These are phyloP conservation scores for Microhierax caerulescens DNA, from an alignment of 2,797 vertebrate genomes.

Conservation along the genomic window DNA sequence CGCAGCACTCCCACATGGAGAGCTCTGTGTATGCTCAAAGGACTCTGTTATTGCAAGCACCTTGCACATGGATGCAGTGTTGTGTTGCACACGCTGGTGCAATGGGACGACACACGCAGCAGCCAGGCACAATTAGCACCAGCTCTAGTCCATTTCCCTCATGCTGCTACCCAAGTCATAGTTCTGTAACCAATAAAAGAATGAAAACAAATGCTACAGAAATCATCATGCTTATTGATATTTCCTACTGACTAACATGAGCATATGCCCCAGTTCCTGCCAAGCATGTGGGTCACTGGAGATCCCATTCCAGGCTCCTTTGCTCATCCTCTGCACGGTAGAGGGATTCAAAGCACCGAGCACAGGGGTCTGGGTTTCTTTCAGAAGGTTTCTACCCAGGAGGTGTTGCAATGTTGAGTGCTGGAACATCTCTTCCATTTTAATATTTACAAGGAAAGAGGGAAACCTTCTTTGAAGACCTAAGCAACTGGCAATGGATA, in stretches of 20 bases:
- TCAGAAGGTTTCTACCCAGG: not conserved
- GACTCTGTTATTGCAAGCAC: not conserved
- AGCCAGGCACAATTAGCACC: not conserved
- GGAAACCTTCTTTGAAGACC: not conserved
- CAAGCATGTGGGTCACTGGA: accelerated
- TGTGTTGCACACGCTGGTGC: not conserved
- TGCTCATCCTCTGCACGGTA: not conserved
- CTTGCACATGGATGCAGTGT: accelerated
- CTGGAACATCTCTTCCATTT: not conserved
- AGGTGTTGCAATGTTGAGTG: not conserved
- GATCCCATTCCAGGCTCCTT: not conserved
- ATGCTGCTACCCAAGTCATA: not conserved
- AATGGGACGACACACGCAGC: accelerated
- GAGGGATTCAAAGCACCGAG: not conserved
- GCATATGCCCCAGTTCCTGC: not conserved
- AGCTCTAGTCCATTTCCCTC: not conserved
- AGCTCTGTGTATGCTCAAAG: not conserved
- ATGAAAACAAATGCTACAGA: not conserved
- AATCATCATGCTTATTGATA: not conserved
- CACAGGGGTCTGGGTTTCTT: not conserved
- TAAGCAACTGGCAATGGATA: not conserved
- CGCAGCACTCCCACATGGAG: not conserved
- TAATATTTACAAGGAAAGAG: not conserved
- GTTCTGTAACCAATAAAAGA: not conserved
- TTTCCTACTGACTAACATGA: not conserved